phyloP scores from a whole-genome alignment of 2,113 vertebrate species.

The Amazona vittata region DNA sequence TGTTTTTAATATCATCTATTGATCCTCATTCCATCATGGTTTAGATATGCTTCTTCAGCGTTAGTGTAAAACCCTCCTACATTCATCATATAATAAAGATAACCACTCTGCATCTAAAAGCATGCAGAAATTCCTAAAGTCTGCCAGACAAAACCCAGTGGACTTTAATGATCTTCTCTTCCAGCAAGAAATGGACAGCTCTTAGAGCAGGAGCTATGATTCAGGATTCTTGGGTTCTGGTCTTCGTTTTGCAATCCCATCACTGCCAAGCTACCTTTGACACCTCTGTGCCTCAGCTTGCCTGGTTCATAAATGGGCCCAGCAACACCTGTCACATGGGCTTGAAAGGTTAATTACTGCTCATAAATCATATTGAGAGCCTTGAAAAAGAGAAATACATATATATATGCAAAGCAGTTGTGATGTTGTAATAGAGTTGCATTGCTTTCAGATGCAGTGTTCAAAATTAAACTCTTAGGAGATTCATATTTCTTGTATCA shows the following conservation, averaged over 20 bases:
- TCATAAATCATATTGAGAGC: conserved; percentile 57
- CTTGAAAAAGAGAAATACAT: conserved; percentile 38
- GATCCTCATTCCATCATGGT: not conserved
- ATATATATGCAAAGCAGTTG: conserved; percentile 60
- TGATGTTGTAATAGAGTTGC: conserved; percentile 9
- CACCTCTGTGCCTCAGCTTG: conserved; percentile 55
- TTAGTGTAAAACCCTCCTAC: not conserved
- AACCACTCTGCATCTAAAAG: not conserved
- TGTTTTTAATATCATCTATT: not conserved
- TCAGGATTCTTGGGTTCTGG: conserved; percentile 34
- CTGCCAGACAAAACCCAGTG: not conserved
- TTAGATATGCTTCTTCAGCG: conserved; percentile 1
- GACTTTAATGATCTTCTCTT: conserved; percentile 9
- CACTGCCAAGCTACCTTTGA: not conserved
- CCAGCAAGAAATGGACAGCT: not conserved
- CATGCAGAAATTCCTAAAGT: not conserved
- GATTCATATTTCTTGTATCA: conserved; percentile 4
- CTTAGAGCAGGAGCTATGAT: not conserved
- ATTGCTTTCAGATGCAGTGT: not conserved
- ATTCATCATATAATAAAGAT: not conserved
- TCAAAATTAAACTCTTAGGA: conserved; percentile 42
- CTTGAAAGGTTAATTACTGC: conserved; percentile 50
- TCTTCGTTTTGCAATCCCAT: not conserved
- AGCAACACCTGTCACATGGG: conserved; percentile 34
- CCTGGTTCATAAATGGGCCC: conserved; percentile 24